phyloP scores from a whole-genome alignment of 2,113 vertebrate species.

The Salvelinus sp. region DNA sequence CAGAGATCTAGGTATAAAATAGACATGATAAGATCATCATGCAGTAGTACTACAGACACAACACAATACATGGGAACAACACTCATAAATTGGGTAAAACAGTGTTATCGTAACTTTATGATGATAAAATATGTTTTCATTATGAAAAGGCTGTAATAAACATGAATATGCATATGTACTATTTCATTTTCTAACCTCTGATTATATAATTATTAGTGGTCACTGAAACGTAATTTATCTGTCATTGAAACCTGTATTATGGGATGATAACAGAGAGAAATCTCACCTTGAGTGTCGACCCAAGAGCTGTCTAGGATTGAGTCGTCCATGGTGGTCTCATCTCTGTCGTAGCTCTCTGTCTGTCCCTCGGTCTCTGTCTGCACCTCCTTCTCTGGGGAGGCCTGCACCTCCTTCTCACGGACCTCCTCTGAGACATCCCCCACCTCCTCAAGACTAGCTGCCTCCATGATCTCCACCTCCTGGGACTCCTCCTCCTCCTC shows the following conservation, averaged over 20 bases:
- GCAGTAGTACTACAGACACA: neutral
- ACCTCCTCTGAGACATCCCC: constrained; percentile 71
- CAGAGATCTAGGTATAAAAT: neutral
- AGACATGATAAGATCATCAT: neutral
- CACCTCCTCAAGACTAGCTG: constrained; percentile 71
- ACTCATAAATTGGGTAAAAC: too few species aligned
- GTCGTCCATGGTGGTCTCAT: constrained; percentile 97
- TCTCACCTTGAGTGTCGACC: constrained; percentile 96
- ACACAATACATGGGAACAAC: too few species aligned
- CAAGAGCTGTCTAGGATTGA: constrained; percentile 98
- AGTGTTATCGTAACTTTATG: too few species aligned
- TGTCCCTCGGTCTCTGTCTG: constrained; percentile 78
- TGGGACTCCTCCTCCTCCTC: constrained; percentile 68
- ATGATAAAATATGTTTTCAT: neutral
- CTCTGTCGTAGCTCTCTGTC: constrained; percentile 91
- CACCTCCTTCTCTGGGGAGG: constrained; percentile 62
- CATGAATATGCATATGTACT: neutral
- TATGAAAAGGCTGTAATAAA: neutral
- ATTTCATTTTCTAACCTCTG: neutral
- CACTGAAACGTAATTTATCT: neutral
- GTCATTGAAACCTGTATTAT: neutral
- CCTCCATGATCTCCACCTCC: constrained; percentile 76
- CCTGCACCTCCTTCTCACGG: constrained; percentile 60
- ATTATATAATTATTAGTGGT: neutral
- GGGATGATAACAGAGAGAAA: constrained; percentile 19